These are phyloP conservation scores for Cheilosia soror DNA, from an alignment of 2,888 invertebrate species.

Conservation along the genomic window DNA sequence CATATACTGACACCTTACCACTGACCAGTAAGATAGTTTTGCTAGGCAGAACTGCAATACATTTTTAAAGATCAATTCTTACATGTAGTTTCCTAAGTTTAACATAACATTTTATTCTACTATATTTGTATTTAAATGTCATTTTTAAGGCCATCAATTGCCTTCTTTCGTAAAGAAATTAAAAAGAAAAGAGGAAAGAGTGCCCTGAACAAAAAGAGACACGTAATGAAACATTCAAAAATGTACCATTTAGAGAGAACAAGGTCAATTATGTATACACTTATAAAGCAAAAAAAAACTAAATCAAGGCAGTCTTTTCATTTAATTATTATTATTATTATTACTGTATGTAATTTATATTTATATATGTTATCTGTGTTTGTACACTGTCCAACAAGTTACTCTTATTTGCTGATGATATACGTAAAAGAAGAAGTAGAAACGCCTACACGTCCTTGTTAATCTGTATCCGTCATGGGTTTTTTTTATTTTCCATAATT, in stretches of 20 bases:
- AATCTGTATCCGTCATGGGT: not conserved
- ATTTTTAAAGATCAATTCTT: slow-evolving; percentile 37
- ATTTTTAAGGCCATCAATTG: slow-evolving; percentile 54
- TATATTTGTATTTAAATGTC: slow-evolving; percentile 50
- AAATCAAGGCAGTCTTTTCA: slow-evolving; percentile 19
- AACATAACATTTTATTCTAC: slow-evolving; percentile 49
- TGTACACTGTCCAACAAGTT: not conserved
- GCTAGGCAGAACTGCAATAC: slow-evolving; percentile 64
- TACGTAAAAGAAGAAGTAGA: not conserved
- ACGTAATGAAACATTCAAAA: slow-evolving; percentile 1
- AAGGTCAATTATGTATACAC: slow-evolving; percentile 62
- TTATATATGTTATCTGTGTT: slow-evolving; percentile 25
- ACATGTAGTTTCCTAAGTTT: slow-evolving; percentile 56
- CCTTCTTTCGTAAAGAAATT: slow-evolving; percentile 48
- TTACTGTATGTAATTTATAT: slow-evolving; percentile 12
- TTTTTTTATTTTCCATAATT: slow-evolving; percentile 3
- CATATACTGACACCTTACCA: slow-evolving; percentile 55
- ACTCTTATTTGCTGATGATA: not conserved
- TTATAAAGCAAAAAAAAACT: not conserved
- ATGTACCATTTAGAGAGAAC: slow-evolving; percentile 36
- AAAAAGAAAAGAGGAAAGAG: not conserved
- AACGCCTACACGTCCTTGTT: not conserved
- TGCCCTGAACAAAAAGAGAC: slow-evolving; percentile 1
- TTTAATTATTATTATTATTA: slow-evolving; percentile 4
- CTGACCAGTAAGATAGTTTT: slow-evolving; percentile 71